Evolutionary conservation across 2,113 vertebrate genomes (phyloP).

Genomic region (Microtus pennsylvanicus): DNA sequence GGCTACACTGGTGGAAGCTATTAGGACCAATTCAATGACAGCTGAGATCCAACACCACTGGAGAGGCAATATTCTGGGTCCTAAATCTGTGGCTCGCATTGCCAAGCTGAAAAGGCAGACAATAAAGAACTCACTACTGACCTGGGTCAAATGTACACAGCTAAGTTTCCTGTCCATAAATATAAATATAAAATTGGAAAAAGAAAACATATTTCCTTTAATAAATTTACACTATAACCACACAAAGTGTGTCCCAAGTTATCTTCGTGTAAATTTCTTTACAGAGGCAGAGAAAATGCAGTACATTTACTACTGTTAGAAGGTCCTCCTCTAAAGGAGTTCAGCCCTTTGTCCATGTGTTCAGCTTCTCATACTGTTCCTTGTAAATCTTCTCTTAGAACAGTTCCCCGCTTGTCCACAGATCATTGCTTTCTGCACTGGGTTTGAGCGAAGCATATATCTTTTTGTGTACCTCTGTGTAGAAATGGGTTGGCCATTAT

Average conservation of each 20-base stretch:
- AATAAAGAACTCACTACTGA: neutral
- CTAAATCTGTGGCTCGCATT: neutral
- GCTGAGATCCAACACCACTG: neutral
- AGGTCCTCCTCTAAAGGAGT: neutral
- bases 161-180: neutral
- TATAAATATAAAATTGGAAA: neutral
- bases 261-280: neutral
- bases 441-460: neutral
- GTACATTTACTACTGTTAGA: neutral
- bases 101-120: neutral
- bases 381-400: neutral
- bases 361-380: neutral
- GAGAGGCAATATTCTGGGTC: neutral
- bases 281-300: neutral
- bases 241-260: neutral
- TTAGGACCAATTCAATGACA: neutral
- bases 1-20: neutral
- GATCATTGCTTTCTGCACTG: neutral
- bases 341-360: neutral
- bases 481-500: neutral
- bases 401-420: neutral
- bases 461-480: neutral
- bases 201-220: neutral
- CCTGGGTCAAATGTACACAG: neutral
- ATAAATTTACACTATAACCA: neutral